Percentiles rank a stretch among this genome's conserved stretches.
These are phyloP conservation scores for Hydropsyche betteni DNA, from an alignment of 2,888 invertebrate genomes.

Conservation along the genomic window DNA sequence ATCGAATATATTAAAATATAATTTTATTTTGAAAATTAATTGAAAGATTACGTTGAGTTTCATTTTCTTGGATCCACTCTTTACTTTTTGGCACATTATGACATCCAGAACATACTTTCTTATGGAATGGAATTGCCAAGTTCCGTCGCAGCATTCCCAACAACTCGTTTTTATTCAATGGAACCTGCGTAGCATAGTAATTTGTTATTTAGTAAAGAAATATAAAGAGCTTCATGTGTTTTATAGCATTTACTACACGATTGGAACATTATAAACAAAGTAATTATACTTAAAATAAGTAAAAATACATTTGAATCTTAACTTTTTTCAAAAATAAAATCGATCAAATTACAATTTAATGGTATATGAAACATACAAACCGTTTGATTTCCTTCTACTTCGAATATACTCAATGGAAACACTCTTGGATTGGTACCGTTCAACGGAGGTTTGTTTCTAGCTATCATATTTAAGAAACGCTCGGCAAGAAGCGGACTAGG, in stretches of 20 bases:
- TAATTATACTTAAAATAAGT: too few species aligned
- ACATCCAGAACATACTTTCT: constrained; percentile 87
- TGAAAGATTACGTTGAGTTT: constrained; percentile 67
- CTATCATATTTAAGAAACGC: constrained; percentile 86
- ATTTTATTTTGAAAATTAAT: neutral
- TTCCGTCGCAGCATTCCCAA: constrained; percentile 78
- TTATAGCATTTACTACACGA: too few species aligned
- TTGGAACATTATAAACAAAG: too few species aligned
- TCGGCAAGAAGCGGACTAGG: constrained; percentile 84
- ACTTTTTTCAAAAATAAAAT: neutral
- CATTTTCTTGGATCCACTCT: constrained; percentile 82
- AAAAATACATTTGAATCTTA: too few species aligned
- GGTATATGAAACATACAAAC: constrained; percentile 17
- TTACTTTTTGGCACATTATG: constrained; percentile 87
- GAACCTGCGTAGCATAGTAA: constrained; percentile 63
- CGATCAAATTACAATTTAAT: constrained; percentile 48
- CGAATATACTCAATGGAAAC: constrained; percentile 89
- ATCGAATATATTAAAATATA: neutral
- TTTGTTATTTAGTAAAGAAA: neutral
- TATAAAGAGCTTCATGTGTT: too few species aligned
- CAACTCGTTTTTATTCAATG: constrained; percentile 77
- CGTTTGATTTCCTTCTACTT: constrained; percentile 73
- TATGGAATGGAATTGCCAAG: constrained; percentile 90
- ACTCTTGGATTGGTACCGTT: constrained; percentile 71
- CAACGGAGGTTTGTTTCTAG: constrained; percentile 74